A percentile compares a stretch with the other conserved stretches of the same genome.
These are phyloP conservation scores for Batillaria attramentaria DNA, from an alignment of 1,140 invertebrate genomes.

Conservation along the genomic window DNA sequence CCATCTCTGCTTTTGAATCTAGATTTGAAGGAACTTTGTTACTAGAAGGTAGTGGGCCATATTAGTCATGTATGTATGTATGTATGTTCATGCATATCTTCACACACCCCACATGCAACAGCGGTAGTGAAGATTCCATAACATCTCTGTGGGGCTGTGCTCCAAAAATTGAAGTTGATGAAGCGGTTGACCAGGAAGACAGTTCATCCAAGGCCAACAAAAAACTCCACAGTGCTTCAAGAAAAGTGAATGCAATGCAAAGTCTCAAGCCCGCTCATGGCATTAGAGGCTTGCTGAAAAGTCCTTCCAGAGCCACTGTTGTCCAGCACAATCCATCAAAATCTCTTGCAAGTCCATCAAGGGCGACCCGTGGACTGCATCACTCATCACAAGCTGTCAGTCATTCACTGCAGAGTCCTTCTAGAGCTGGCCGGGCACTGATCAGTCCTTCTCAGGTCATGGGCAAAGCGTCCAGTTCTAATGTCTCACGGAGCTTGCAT, in stretches of 20 bases:
- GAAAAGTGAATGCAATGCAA: too few relatives aligned
- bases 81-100: background rate
- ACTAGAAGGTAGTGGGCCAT: background rate
- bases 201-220: background rate
- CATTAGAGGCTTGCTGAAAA: too few relatives aligned
- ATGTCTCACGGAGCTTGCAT: background rate
- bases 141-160: background rate
- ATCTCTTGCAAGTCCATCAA: background rate
- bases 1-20: background rate
- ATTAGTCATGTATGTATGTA: background rate
- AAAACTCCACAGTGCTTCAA: slow-evolving; percentile 1
- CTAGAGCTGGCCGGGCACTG: background rate
- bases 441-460: background rate
- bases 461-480: background rate
- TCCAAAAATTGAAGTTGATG: too few relatives aligned
- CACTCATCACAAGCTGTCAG: background rate
- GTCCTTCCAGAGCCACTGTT: too few relatives aligned
- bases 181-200: too few relatives aligned
- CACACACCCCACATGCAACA: background rate
- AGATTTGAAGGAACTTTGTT: background rate
- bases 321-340: too few relatives aligned
- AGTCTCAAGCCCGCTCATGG: too few relatives aligned
- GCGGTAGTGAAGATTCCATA: slow-evolving; percentile 12
- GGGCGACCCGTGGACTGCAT: background rate
- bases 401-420: background rate